Evolutionary conservation across 2,888 invertebrate genomes (phyloP), one percentile per base, ranked within the genome.

Genomic region (Ichneumon xanthorius): DNA sequence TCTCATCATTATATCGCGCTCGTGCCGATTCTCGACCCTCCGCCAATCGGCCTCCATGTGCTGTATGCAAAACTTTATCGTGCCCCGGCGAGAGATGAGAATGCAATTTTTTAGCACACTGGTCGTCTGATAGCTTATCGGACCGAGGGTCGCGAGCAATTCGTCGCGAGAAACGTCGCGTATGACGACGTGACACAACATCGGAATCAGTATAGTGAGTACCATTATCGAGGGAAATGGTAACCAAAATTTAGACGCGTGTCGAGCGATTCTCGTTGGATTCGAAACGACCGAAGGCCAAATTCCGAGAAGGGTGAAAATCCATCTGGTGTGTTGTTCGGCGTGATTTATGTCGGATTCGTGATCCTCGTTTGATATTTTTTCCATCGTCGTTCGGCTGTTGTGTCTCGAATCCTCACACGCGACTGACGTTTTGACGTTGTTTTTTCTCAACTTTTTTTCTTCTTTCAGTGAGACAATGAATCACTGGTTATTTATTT

Each of bases 1-100:
- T 6, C 33, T 58, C 4, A 73, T 3, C 75, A 73, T 67, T 2
- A 83, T 75, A 2, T 63, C 37, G 6, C 70, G 73, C 19, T 83
- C 83, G 22, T 75, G 48, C 0, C 7, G 6, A 73, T 11, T 48
- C 7, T 61, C 19, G 37, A 88, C 86, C 0, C n/a, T 81, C 6
- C 67, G 48, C 90, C 91, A 91, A 55, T 91, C 90, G 2, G 7
- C 72, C 22, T 85, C 61, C 5, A 91, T 79, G 68, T 87, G 86
- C 1, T 84, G 19, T 0, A 89, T 61, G 65, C 90, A 90, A 26
- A 65, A 19, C 55, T 65, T 80, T 5, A 87, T 85, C 6, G 55
- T 45, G 9, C 77, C 48, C 2, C 63, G 75, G 19, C 58, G 80
- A 16, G 72, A 65, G 19, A 86, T 72, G 11, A 82, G 63, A 5